Evolutionary conservation across 2,797 vertebrate species (phyloP).

Genomic region (Epinephelus malabaricus): DNA sequence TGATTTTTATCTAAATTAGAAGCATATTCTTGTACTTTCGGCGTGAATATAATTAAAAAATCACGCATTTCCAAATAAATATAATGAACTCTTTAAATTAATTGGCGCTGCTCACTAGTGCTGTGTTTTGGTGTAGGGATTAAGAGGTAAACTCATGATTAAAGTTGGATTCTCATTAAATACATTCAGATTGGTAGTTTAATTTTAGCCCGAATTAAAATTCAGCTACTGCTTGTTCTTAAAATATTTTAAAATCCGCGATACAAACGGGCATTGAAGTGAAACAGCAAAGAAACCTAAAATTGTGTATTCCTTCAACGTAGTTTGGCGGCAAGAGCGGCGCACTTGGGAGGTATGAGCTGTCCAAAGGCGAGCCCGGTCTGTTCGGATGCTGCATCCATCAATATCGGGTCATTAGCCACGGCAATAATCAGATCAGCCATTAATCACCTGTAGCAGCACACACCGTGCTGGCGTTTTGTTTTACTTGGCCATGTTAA

Average conservation of each 20-base stretch:
- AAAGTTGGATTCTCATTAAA: constrained; percentile 31
- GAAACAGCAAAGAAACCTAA: neutral
- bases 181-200: neutral
- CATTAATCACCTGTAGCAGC: constrained; percentile 43
- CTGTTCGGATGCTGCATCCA: constrained; percentile 43
- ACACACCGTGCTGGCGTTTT: constrained; percentile 21
- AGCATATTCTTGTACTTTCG: neutral
- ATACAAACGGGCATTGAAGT: neutral
- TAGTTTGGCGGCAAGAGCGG: constrained; percentile 5
- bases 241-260: neutral
- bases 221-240: fast-evolving
- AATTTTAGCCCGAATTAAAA: constrained; percentile 10
- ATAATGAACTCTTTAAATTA: neutral
- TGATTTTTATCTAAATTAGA: fast-evolving
- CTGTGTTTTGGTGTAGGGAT: neutral
- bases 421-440: constrained; percentile 36
- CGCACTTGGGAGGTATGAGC: neutral
- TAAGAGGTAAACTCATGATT: neutral
- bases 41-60: neutral
- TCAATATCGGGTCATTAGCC: constrained; percentile 55
- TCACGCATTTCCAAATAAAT: fast-evolving
- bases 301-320: neutral
- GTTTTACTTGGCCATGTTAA: constrained; percentile 25
- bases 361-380: constrained; percentile 15
- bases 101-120: neutral